These are phyloP conservation scores for Colletes collaris DNA, from an alignment of 2,888 invertebrate species.

Conservation along the genomic window DNA sequence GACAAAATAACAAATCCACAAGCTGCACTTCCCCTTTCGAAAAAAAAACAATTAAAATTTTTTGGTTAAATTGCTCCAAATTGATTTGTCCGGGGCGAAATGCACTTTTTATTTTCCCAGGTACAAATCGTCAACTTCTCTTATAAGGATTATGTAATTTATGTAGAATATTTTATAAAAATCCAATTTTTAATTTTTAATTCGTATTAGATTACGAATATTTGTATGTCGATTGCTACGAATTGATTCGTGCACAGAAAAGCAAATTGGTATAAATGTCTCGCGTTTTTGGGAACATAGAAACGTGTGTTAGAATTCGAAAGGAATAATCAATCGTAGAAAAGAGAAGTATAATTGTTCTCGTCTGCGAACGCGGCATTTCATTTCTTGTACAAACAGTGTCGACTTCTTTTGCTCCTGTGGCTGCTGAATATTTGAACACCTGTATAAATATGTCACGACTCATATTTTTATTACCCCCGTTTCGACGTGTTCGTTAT, in stretches of 20 bases:
- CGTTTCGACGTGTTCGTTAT: constrained; percentile 22
- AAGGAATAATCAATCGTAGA: constrained; percentile 57
- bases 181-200: too few relatives aligned
- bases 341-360: constrained; percentile 21
- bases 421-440: constrained; percentile 33
- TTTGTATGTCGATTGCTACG: too few relatives aligned
- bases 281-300: background rate
- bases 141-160: too few relatives aligned
- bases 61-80: constrained; percentile 45
- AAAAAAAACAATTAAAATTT: constrained; percentile 39
- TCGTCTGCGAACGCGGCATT: constrained; percentile 37
- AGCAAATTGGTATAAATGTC: too few relatives aligned
- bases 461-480: constrained; percentile 20
- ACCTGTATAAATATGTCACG: constrained; percentile 36
- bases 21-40: constrained; percentile 20
- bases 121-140: too few relatives aligned
- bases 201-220: too few relatives aligned
- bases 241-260: too few relatives aligned
- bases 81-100: constrained; percentile 21
- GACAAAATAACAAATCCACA: constrained; percentile 55
- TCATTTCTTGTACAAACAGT: constrained; percentile 30
- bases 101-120: too few relatives aligned
- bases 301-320: constrained; percentile 21
- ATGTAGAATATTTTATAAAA: too few relatives aligned
- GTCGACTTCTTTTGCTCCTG: constrained; percentile 21